Evolutionary conservation across 2,113 vertebrate species (phyloP), one percentile per base, ranked within the genome.

Genomic region (Tychaedon coryphoeus): DNA sequence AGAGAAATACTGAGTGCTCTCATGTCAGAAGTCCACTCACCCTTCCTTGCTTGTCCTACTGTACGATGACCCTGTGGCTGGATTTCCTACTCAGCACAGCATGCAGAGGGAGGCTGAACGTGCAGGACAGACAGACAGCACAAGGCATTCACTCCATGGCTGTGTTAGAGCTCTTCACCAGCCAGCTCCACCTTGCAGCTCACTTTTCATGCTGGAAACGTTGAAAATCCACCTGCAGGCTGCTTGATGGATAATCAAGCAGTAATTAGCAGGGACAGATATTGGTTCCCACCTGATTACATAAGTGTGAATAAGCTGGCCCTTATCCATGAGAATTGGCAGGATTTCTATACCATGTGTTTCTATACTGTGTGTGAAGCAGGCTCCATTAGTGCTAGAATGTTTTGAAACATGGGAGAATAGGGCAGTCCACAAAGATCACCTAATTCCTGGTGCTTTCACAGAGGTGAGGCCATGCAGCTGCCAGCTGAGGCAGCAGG

Each of bases 11-110:
- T 17, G 60, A 88, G 64, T 12, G 9, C 24, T 45, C 22, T 73
- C 71, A 31, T 48, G 58, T 54, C 47, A 6, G 2, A 76, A 90
- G 7, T 71, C 61, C 78, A 92, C 95, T 96, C 90, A 95, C 95
- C 95, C 67, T 79, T 95, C 82, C 58, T 79, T 15, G 45, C 36
- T 67, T 38, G 64, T 90, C 67, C 88, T 38, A 25, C 71, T n/a
- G 34, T 12, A 53, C 2, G 58, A 15, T 79, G 74, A 13, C 24
- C n/a, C 38, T 47, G 28, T 34, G 36, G 66, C 74, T 83, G 74
- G 82, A 31, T 70, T 45, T 47, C 76, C 81, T 53, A 31, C 81
- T 69, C 62, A 84, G 51, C 12, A 7, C 22, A 13, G 67, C 50
- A 1, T 5, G 19, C 24, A 42, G 91, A 53, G 48, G 53, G 60